A percentile compares a stretch with the other conserved stretches of the same genome.
Evolutionary conservation across 2,113 vertebrate genomes (phyloP).

Genomic region (Tetraodon nigroviridis): DNA sequence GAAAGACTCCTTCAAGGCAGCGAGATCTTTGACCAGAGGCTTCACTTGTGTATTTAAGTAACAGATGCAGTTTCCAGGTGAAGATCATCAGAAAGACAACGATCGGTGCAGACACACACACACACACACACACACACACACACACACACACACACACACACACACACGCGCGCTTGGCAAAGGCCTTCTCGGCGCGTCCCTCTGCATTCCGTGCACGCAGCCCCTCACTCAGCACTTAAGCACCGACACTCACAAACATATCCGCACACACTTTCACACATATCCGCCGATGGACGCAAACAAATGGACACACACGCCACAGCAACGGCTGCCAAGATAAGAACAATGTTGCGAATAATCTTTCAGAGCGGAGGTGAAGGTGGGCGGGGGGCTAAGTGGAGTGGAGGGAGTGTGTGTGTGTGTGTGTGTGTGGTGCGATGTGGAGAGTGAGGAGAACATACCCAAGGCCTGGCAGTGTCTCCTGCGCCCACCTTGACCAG

Average conservation of each 20-base stretch:
- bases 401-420: conserved; percentile 1
- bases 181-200: conserved; percentile 1
- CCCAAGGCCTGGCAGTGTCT: background rate
- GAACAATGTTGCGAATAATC: conserved; percentile 60
- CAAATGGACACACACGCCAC: conserved; percentile 52
- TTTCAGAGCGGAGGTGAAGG: conserved; percentile 24
- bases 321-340: conserved; percentile 57
- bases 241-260: conserved; percentile 58
- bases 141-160: background rate
- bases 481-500: conserved; percentile 75
- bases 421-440: conserved; percentile 1
- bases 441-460: conserved; percentile 2
- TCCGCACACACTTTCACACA: conserved; percentile 66
- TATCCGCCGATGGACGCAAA: conserved; percentile 50
- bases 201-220: conserved; percentile 24
- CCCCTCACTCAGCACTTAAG: conserved; percentile 49
- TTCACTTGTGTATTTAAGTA: conserved; percentile 3
- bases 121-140: background rate
- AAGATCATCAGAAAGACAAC: conserved; percentile 2
- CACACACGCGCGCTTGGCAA: background rate
- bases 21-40: conserved; percentile 27
- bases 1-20: conserved; percentile 37
- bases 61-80: conserved; percentile 8
- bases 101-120: background rate
- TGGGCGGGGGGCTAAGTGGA: conserved; percentile 11